Evolutionary conservation across 2,113 vertebrate genomes (phyloP).

Genomic region (Datnioides undecimradiatus): DNA sequence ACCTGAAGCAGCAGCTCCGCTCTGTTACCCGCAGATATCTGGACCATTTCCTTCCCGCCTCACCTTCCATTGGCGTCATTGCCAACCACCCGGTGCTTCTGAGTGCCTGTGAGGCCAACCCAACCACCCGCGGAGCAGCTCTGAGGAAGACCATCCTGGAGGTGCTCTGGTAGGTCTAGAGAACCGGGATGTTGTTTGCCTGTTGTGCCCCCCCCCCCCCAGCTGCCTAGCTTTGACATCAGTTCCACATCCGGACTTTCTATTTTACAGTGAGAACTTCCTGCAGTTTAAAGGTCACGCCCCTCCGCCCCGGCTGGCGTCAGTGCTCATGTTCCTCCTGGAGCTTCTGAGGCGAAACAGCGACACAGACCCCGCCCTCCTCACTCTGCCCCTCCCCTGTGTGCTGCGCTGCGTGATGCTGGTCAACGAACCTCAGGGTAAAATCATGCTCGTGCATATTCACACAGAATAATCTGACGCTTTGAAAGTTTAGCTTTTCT

Average conservation of each 20-base stretch:
- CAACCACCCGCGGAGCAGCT: slow-evolving; percentile 67
- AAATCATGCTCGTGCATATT: slow-evolving; percentile 31
- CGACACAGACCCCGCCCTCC: slow-evolving; percentile 79
- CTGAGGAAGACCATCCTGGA: slow-evolving; percentile 81
- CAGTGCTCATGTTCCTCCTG: slow-evolving; percentile 87
- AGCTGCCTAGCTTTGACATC: background rate
- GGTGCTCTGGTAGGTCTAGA: slow-evolving; percentile 79
- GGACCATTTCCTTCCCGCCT: slow-evolving; percentile 91
- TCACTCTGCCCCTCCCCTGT: slow-evolving; percentile 84
- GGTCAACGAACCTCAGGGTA: slow-evolving; percentile 93
- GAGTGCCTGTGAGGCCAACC: slow-evolving; percentile 83
- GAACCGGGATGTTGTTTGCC: background rate
- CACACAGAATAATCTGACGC: background rate
- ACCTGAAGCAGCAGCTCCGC: slow-evolving; percentile 92
- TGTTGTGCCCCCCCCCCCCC: background rate
- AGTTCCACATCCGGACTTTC: background rate
- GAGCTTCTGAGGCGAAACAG: slow-evolving; percentile 87
- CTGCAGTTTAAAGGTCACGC: slow-evolving; percentile 90
- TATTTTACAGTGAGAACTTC: slow-evolving; percentile 87
- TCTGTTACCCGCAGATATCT: slow-evolving; percentile 90
- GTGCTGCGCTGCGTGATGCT: slow-evolving; percentile 91
- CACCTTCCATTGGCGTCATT: slow-evolving; percentile 70
- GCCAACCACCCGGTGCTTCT: slow-evolving; percentile 92
- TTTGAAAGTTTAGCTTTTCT: background rate
- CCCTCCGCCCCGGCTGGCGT: slow-evolving; percentile 88